phyloP scores from a whole-genome alignment of 2,797 vertebrate species.

The Crocidura indochinensis region DNA sequence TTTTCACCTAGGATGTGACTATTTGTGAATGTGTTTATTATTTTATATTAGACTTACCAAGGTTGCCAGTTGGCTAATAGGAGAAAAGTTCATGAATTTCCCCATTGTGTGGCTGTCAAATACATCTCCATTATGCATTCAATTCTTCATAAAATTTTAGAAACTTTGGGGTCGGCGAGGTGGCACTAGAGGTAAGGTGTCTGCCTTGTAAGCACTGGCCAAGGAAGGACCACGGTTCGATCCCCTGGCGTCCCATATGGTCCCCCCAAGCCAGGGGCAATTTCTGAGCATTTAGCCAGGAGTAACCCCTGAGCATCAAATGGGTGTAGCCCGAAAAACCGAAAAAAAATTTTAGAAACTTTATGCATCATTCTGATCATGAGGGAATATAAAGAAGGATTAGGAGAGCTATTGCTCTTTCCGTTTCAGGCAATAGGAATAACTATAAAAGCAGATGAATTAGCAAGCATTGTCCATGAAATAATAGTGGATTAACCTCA shows the following conservation, averaged over 20 bases:
- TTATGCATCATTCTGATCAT: not conserved
- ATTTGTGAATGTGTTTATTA: constrained; percentile 10
- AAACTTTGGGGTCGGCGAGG: too few species aligned
- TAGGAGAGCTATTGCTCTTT: constrained; percentile 23
- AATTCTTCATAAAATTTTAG: constrained; percentile 13
- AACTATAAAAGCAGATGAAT: constrained; percentile 38
- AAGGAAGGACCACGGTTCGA: too few species aligned
- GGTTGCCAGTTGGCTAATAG: constrained; percentile 38
- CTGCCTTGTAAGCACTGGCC: too few species aligned
- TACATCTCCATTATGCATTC: not conserved
- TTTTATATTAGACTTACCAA: not conserved
- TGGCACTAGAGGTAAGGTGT: too few species aligned
- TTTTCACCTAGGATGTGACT: too few species aligned
- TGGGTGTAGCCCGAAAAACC: too few species aligned
- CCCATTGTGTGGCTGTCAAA: constrained; percentile 22
- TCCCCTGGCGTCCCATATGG: too few species aligned
- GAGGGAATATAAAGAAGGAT: constrained; percentile 29
- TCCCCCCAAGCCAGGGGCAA: too few species aligned
- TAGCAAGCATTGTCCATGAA: not conserved
- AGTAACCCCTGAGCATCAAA: too few species aligned
- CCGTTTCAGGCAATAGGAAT: not conserved
- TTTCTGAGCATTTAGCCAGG: too few species aligned
- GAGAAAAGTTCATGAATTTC: constrained; percentile 26
- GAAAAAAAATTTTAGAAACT: too few species aligned
- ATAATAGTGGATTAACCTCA: constrained; percentile 45